These are phyloP conservation scores for Phaethon lepturus DNA, from an alignment of 2,113 vertebrate genomes.

Conservation along the genomic window DNA sequence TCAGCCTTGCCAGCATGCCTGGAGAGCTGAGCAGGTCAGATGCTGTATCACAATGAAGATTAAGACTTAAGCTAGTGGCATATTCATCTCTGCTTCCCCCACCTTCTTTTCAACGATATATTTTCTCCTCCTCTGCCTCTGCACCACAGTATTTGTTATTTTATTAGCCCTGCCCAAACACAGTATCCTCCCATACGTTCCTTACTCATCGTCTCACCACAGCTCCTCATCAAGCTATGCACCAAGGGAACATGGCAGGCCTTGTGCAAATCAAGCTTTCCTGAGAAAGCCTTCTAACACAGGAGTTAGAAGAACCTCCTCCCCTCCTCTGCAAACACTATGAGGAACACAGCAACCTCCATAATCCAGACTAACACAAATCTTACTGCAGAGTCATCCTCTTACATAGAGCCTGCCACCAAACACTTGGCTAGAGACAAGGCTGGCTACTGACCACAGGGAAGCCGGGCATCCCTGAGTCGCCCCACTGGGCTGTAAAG, in stretches of 20 bases:
- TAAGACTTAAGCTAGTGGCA: not conserved
- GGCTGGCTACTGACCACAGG: not conserved
- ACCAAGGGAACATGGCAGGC: not conserved
- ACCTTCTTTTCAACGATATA: not conserved
- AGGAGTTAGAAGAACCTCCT: not conserved
- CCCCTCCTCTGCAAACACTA: fast-evolving
- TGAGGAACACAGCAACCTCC: not conserved
- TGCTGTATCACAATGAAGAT: fast-evolving
- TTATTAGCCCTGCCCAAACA: not conserved
- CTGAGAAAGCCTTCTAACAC: not conserved
- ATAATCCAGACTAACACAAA: not conserved
- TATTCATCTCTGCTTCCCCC: not conserved
- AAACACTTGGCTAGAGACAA: not conserved
- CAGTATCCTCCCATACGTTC: not conserved
- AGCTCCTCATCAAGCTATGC: not conserved
- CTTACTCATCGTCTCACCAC: not conserved
- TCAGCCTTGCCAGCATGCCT: not conserved
- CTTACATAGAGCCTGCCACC: not conserved
- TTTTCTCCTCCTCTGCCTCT: not conserved
- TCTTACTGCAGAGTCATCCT: not conserved
- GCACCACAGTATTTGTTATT: not conserved
- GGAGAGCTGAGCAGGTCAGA: not conserved
- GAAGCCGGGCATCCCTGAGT: fast-evolving
- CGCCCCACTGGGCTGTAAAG: not conserved
- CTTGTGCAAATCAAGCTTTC: not conserved